These are phyloP conservation scores for Boleophthalmus pectinirostris DNA, from an alignment of 2,113 vertebrate species.

Conservation along the genomic window DNA sequence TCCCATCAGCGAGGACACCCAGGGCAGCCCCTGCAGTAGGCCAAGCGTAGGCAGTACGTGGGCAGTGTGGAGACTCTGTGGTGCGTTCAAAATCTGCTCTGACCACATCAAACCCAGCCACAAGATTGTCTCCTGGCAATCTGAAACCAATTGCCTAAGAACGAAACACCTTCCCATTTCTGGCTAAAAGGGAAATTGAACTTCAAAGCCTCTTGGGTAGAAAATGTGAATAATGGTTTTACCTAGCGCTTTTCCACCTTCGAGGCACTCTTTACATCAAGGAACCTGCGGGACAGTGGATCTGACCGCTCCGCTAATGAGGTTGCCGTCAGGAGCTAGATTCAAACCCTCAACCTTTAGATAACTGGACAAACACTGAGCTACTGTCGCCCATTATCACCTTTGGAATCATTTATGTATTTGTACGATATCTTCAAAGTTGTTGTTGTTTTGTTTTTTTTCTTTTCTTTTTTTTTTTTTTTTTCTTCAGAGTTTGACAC, in stretches of 20 bases:
- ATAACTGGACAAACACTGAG: no score
- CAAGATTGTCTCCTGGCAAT: neutral
- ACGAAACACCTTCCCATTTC: neutral
- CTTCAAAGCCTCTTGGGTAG: neutral
- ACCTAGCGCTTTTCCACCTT: no score
- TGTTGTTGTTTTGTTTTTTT: no score
- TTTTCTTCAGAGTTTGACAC: no score
- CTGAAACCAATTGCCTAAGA: neutral
- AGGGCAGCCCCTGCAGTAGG: neutral
- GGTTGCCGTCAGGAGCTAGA: no score
- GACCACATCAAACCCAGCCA: neutral
- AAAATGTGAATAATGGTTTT: neutral
- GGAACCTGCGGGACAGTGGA: no score
- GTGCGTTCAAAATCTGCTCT: neutral
- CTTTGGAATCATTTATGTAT: neutral
- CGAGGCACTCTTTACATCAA: no score
- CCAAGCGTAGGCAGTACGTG: neutral
- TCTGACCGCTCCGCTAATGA: no score
- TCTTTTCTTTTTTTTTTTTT: no score
- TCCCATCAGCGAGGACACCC: neutral
- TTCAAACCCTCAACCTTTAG: no score
- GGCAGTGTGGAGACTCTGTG: neutral
- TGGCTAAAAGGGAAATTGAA: neutral
- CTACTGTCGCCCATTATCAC: no score
- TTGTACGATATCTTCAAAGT: no score